phyloP scores from a whole-genome alignment of 2,888 invertebrate species.

The Folsomia manolachei region DNA sequence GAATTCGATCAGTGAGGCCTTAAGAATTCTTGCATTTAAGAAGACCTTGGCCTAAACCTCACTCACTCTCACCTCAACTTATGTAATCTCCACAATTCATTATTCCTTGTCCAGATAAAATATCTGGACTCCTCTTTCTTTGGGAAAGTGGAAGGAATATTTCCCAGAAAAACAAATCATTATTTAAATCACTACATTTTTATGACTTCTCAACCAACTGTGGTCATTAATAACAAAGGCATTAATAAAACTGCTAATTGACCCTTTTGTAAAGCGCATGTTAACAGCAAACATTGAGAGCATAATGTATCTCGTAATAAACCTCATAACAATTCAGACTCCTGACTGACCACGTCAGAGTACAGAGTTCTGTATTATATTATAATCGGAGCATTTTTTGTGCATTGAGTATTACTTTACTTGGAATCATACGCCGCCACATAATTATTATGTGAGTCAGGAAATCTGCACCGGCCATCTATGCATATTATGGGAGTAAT shows the following conservation, averaged over 20 bases:
- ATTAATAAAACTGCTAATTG: neutral
- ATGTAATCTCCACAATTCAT: no score
- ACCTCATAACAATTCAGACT: no score
- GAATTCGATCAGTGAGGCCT: no score
- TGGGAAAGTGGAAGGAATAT: neutral
- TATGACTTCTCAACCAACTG: neutral
- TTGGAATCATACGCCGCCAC: neutral
- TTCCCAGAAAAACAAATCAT: constrained; percentile 18
- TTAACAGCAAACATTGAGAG: neutral
- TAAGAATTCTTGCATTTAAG: no score
- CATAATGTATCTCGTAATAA: no score
- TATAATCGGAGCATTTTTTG: neutral
- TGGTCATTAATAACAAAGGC: neutral
- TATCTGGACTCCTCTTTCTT: neutral
- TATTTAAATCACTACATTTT: constrained; percentile 9
- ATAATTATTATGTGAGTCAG: neutral
- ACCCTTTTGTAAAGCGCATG: neutral
- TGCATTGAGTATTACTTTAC: neutral
- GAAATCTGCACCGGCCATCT: no score
- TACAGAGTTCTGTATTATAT: no score
- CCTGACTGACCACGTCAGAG: no score
- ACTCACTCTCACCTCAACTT: neutral
- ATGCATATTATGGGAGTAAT: neutral
- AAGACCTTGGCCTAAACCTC: constrained; percentile 16
- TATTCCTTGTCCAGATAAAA: neutral